Evolutionary conservation across 2,113 vertebrate genomes (phyloP).

Genomic region (Terrapene triunguis): DNA sequence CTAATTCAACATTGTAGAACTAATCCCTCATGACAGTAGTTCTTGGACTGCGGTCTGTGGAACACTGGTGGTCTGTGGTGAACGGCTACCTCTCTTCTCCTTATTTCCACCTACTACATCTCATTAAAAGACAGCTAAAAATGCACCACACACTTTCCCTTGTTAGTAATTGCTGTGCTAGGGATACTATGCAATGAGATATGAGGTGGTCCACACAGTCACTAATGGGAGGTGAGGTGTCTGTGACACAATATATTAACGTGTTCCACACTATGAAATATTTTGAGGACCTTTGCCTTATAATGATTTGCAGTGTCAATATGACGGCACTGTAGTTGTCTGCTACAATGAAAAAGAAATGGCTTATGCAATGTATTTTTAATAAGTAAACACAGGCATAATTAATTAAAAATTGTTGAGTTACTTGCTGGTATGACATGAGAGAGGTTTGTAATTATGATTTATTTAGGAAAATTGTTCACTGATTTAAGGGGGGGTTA

Average conservation of each 20-base stretch:
- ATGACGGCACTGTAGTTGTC: neutral
- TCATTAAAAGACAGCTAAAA: constrained; percentile 23
- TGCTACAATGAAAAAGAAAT: neutral
- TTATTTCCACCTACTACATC: constrained; percentile 25
- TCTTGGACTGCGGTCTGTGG: constrained; percentile 5
- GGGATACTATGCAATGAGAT: neutral
- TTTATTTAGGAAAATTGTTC: neutral
- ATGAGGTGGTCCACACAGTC: neutral
- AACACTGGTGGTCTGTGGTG: constrained; percentile 26
- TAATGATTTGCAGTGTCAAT: neutral
- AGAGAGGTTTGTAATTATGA: neutral
- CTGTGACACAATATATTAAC: neutral
- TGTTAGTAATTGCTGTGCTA: neutral
- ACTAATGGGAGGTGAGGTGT: neutral
- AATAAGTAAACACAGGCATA: neutral
- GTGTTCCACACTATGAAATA: neutral
- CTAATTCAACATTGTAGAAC: constrained; percentile 25
- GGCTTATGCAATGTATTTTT: neutral
- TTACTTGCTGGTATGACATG: neutral
- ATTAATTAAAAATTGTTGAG: neutral
- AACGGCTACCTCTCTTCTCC: neutral
- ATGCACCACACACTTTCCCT: neutral
- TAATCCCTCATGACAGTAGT: constrained; percentile 1
- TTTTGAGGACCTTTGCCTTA: neutral
- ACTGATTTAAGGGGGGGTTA: neutral